Evolutionary conservation across 1,140 invertebrate species (phyloP), one percentile per base, ranked within the genome.

Genomic region (Neotoxoptera formosana): DNA sequence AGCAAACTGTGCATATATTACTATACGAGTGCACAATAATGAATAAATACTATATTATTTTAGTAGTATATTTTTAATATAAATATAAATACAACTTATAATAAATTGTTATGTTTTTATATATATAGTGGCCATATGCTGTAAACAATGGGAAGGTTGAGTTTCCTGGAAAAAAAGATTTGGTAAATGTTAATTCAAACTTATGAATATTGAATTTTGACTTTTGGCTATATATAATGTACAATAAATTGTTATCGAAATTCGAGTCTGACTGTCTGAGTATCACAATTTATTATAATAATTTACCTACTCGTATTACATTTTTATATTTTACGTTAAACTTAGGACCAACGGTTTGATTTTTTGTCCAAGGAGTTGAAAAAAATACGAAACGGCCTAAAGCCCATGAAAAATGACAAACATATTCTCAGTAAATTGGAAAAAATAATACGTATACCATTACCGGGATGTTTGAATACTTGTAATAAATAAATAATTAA

Each of bases 111-210:
- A 21, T 88, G 30, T n/a, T 48, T 87, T 48, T 88, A 30, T 87
- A 47, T 48, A 7, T 36, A 2, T 48, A 93, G 91, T 93, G 91
- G 51, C 91, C 91, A 21, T 93, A 84, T 51, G 6, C 48, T 47
- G 34, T 84, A 23, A 83, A 83, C 0, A 36, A 53, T 7, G 91
- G 91, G 2, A 53, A 93, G 41, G 20, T 93, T 9, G 56, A 25
- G 20, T 93, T 93, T 84, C 91, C 91, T 20, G 91, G 91, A 2
- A 93, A 86, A 84, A 56, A 34, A 21, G 91, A 93, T n/a, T 45
- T 93, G 51, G 91, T 93, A 93, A 93, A 53, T 41, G 47, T 83
- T 76, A 51, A 21, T 45, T n/a, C 9, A 45, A 90, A 45, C 9
- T 89, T 25, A 14, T 30, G 9, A 7, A 36, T 89, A 53, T 89